These are phyloP conservation scores for Euplagia quadripunctaria DNA, from an alignment of 2,888 invertebrate species.

Conservation along the genomic window DNA sequence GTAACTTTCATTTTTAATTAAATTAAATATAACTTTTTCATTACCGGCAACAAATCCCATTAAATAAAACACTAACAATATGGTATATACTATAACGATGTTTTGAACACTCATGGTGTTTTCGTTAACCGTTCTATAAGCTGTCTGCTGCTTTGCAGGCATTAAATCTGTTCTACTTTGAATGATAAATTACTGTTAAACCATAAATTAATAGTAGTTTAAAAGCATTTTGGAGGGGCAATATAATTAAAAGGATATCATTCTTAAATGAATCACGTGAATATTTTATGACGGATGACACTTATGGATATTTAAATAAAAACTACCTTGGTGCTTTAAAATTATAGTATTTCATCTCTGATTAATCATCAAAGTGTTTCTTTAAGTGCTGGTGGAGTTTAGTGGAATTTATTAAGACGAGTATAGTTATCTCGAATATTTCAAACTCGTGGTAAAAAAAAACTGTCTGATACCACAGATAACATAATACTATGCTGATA, in stretches of 20 bases:
- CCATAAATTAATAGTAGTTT: not conserved
- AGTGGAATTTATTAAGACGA: not conserved
- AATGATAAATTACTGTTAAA: not conserved
- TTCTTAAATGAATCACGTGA: not conserved
- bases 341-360: not conserved
- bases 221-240: not conserved
- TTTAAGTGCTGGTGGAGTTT: not conserved
- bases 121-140: not conserved
- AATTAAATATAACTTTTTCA: conserved; percentile 21
- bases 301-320: not conserved
- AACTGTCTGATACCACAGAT: too few relatives aligned
- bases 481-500: too few relatives aligned
- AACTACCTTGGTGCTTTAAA: not conserved
- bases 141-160: not conserved
- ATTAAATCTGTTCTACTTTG: not conserved
- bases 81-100: not conserved
- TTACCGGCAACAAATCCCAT: conserved; percentile 12
- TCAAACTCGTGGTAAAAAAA: too few relatives aligned
- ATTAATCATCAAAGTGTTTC: not conserved
- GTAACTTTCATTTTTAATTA: conserved; percentile 19
- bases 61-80: conserved; percentile 16
- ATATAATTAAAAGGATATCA: not conserved
- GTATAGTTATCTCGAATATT: too few relatives aligned
- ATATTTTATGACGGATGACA: not conserved
- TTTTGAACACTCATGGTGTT: conserved; percentile 17